Conservation (phyloP, 2,797 vertebrate genomes). For the Vireo griseus region DNA sequence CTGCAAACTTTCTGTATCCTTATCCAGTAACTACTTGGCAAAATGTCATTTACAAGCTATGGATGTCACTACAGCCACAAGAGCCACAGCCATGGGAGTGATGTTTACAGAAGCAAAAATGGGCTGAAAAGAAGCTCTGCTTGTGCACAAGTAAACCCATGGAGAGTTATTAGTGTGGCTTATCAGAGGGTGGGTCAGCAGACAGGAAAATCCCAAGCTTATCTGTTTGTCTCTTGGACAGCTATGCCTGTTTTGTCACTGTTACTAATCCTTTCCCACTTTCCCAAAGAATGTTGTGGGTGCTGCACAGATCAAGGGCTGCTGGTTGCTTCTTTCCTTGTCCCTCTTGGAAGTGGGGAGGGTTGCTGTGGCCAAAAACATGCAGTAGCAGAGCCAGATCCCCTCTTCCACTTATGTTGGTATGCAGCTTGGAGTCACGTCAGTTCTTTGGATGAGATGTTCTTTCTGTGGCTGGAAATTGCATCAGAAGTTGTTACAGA, state of each 20-base stretch:
- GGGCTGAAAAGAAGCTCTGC: neutral
- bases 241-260: neutral
- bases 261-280: neutral
- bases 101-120: neutral
- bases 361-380: neutral
- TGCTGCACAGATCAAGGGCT: neutral
- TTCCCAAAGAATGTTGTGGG: neutral
- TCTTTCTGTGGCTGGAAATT: constrained; percentile 47
- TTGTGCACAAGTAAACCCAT: neutral
- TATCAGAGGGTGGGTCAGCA: constrained; percentile 30
- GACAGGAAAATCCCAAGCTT: constrained; percentile 37
- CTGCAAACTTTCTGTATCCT: neutral
- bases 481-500: constrained; percentile 25
- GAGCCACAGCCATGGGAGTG: neutral
- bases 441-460: constrained; percentile 20
- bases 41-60: neutral
- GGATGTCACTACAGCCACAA: neutral
- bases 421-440: neutral
- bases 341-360: neutral
- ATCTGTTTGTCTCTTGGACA: constrained; percentile 6
- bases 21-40: neutral
- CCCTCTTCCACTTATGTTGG: constrained; percentile 3
- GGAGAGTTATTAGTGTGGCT: neutral
- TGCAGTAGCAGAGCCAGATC: constrained; percentile 12
- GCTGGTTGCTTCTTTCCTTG: neutral